Evolutionary conservation across 92 coral and sea anemone species (phyloP), one percentile per base, ranked within the genome.

Genomic region (Siderastrea radians): DNA sequence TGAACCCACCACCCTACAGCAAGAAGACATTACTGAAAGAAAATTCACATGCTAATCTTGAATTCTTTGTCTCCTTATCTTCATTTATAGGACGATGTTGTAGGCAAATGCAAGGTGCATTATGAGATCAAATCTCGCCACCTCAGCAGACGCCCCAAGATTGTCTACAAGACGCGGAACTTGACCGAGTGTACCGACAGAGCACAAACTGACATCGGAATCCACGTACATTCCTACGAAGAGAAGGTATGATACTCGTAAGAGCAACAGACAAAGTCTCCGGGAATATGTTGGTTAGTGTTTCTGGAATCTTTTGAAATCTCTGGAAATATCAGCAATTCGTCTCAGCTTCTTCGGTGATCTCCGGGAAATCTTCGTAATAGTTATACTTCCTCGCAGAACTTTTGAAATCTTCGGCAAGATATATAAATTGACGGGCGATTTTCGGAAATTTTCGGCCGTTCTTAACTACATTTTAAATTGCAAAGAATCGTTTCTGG

Each of bases 161-260:
- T 82, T 11, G 60, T 97, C 26, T 70, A 90, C 73, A 97, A 97
- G 95, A 86, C 93, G 3, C 84, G 95, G 45, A 92, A 97, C 71
- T 92, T 97, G 68, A 89, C 90, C 14, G 95, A 92, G 60, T 97
- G 99, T 78, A 86, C 85, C 14, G 96, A 97, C 7, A 92, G 98
- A 38, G 81, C 96, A 43, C 88, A 92, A 68, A 95, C 99, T 3
- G 93, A 95, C 88, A 89, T 97, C 50, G 99, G 99, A 15, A 86
- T 97, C 72, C 99, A 95, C 68, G 68, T 86, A 58, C 96, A 93
- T 74, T 91, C 93, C 2, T 93, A 95, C 78, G 83, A 89, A 66
- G 94, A 88, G 77, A 90, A 90, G 95, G 95, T 93, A 88, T 13
- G 49, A 13, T 47, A 68, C 50, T 2, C 52, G 38, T 26, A 26